phyloP scores from a whole-genome alignment of 2,888 invertebrate species.

The Stenchaetothrips biformis region DNA sequence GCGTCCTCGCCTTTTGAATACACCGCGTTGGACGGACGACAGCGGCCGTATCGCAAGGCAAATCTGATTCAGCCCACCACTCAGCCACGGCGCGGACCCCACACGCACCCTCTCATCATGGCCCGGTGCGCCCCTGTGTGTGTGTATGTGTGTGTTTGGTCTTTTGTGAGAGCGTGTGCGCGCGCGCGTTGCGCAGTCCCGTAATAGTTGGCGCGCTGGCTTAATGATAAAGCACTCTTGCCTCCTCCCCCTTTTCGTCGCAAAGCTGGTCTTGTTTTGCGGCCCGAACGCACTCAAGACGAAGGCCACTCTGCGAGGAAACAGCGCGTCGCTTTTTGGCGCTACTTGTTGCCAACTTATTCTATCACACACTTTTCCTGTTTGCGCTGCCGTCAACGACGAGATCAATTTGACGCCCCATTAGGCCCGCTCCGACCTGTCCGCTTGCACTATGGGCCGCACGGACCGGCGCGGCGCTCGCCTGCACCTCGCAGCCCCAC shows the following conservation, averaged over 20 bases:
- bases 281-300: too few relatives aligned
- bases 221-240: not conserved
- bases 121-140: not conserved
- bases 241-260: not conserved
- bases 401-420: not conserved
- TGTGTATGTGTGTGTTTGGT: not conserved
- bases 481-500: not conserved
- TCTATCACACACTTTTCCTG: not conserved
- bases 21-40: too few relatives aligned
- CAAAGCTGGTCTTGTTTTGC: too few relatives aligned
- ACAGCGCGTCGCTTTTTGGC: too few relatives aligned
- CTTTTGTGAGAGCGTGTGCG: not conserved
- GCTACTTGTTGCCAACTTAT: too few relatives aligned
- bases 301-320: too few relatives aligned
- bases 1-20: too few relatives aligned
- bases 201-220: too few relatives aligned
- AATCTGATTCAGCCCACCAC: too few relatives aligned
- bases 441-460: not conserved
- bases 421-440: not conserved
- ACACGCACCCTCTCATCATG: too few relatives aligned
- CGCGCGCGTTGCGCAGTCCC: not conserved
- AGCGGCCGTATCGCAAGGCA: too few relatives aligned
- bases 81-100: too few relatives aligned
- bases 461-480: not conserved
- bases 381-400: not conserved